Base-by-base conservation (phyloP, 2,888 invertebrate genomes). In the Xanthia togata region DNA sequence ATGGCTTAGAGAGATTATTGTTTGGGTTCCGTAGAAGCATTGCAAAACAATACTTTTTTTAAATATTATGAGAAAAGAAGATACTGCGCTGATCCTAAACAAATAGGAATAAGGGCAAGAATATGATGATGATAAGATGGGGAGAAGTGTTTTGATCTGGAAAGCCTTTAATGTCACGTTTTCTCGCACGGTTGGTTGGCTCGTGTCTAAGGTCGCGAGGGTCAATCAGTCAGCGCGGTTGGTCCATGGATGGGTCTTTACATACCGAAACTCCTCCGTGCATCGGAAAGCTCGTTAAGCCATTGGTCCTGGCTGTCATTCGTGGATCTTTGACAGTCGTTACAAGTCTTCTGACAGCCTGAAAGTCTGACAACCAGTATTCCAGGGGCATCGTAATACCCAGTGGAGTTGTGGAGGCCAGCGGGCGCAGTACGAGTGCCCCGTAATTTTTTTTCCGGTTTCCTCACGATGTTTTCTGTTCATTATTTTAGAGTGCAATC, bases 11-110 rank as follows among this genome's bases (percentile, higher is more conserved):
- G 1, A 41, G 12, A 50, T 38, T 79, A 31, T 9, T 31, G n/a
- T 41, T 31, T 67, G 31, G 60, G 65, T 79, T 79, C 78, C 31
- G 53, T 73, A 60, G 38, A n/a, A 53, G 14, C 2, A 20, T 20
- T 64, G 12, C 31, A 35, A 31, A 17, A 5, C 8, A n/a, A n/a
- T 44, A 26, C 20, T 26, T n/a, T 38, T 23, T 14, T 38, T 55
- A 0, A 20, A n/a, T 23, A 12, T 4, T 60, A 20, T 31, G 31
- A 4, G 4, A 31, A 20, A 26, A 20, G 20, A 20, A 20, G 2
- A 20, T 6, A 6, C 50, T 50, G 20, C 20, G 47, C 47, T 5
- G 2, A 47, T 20, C 17, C 47, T 2, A 47, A 17, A 47, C 5
- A 20, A 50, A 50, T 20, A 20, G 50, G 20, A 2, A 8, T 14